Conservation (phyloP, 2,888 invertebrate species). For the Drosophila kuntzei region DNA sequence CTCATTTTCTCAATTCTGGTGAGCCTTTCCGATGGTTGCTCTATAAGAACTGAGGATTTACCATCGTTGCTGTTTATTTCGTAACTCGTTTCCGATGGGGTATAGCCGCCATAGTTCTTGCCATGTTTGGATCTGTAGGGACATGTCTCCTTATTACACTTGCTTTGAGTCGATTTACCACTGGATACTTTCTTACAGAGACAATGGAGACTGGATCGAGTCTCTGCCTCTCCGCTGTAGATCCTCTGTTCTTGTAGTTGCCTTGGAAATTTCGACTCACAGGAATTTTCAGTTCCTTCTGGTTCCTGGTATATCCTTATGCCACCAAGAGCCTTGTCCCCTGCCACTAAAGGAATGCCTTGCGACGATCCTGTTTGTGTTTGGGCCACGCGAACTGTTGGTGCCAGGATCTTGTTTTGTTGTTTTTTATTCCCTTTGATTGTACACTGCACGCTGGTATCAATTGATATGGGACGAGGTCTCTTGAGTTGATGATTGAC, state of each 20-base stretch:
- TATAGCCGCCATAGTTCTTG: constrained; percentile 42
- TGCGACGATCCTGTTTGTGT: constrained; percentile 5
- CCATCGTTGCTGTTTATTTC: neutral
- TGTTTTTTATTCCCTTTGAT: neutral
- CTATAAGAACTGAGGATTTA: neutral
- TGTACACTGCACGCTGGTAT: constrained; percentile 28
- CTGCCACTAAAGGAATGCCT: neutral
- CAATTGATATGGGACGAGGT: neutral
- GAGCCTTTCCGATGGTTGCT: neutral
- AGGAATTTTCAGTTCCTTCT: neutral
- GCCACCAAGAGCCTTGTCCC: neutral
- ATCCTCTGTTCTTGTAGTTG: neutral
- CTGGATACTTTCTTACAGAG: neutral
- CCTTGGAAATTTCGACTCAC: neutral
- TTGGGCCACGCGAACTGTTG: neutral
- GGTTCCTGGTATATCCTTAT: too few species aligned
- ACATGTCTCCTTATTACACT: neutral
- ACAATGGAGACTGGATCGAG: neutral
- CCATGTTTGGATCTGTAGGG: neutral
- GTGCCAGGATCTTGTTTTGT: neutral
- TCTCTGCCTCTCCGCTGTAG: neutral
- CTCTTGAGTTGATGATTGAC: constrained; percentile 26
- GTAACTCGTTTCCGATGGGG: constrained; percentile 36
- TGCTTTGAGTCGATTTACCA: neutral
- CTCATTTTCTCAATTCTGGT: constrained; percentile 31